Evolutionary conservation across 2,797 vertebrate species (phyloP).

Genomic region (Okamejei kenojei): DNA sequence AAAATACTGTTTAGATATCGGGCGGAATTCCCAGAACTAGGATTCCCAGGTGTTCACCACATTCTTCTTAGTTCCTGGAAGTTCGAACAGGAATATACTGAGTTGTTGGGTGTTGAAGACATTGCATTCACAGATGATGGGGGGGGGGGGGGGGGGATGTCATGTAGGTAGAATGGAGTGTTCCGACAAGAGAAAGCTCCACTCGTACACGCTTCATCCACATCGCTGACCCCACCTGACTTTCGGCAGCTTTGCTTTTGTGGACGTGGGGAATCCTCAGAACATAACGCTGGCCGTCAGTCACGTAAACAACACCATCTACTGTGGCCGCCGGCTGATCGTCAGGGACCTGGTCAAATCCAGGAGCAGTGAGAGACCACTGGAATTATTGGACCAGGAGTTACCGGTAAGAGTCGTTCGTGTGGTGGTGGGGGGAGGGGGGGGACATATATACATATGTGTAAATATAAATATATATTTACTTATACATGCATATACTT

Average conservation of each 20-base stretch:
- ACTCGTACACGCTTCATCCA: neutral
- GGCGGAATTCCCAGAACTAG: too few species aligned
- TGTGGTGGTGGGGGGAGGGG: neutral
- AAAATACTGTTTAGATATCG: too few species aligned
- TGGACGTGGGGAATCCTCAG: constrained; percentile 17
- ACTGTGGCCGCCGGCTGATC: neutral
- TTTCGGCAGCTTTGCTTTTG: constrained; percentile 15
- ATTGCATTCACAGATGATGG: neutral
- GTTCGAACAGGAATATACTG: too few species aligned
- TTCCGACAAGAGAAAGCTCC: neutral
- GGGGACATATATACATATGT: too few species aligned
- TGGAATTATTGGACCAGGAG: neutral
- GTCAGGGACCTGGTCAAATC: neutral
- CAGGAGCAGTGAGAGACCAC: rapidly evolving
- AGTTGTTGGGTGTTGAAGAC: neutral
- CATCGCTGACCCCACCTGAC: neutral
- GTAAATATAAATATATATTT: too few species aligned
- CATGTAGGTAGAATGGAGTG: neutral
- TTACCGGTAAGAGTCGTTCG: constrained; percentile 27
- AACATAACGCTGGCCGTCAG: neutral
- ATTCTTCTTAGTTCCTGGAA: too few species aligned
- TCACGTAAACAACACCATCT: constrained; percentile 30
- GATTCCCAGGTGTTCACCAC: too few species aligned
- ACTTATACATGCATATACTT: too few species aligned
- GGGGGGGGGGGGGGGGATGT: neutral